Base-by-base conservation (phyloP, 1,140 invertebrate species). In the Drosophila leontia region DNA sequence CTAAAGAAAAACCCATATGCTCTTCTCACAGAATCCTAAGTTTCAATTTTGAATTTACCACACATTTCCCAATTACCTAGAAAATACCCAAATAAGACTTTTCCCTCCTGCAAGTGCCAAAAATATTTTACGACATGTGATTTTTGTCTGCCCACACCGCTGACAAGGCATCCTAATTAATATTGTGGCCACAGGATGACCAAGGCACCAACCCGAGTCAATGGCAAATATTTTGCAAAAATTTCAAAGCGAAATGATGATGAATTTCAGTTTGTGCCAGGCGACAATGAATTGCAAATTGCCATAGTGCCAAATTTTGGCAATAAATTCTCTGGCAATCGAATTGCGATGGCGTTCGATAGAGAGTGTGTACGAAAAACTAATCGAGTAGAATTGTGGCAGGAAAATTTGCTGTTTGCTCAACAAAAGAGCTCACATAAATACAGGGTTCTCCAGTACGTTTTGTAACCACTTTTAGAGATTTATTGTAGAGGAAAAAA, bases 341-440 rank as follows among this genome's bases (percentile, higher is more conserved):
- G 42, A 74, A 60, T 42, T 72, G 47, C 55, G 29, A 8, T 56
- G 35, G 44, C 17, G 19, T 75, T 37, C 13, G n/a, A 55, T 23
- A 44, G 23, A 23, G 15, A 15, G 51, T 41, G 60, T 58, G 60
- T 45, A 47, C 44, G 42, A 50, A 58, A 39, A 75, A 62, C 78
- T 80, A 80, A 80, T 80, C 44, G 78, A 57, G 78, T 63, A 12
- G 42, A 77, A 77, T 67, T 77, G 35, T 51, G 37, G 29, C 32
- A 15, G 26, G 58, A 72, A 51, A 42, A 29, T 72, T 42, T 72
- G 44, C 70, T 71, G 48, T 58, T 71, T 26, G 37, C 29, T 17
- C 13, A 37, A 35, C 39, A 55, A 47, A 51, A 62, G 32, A 41
- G 39, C 15, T 48, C 2, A 37, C 39, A 48, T 45, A 42, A 56